These are phyloP conservation scores for Marmota monax DNA, from an alignment of 2,113 vertebrate genomes.

Conservation along the genomic window DNA sequence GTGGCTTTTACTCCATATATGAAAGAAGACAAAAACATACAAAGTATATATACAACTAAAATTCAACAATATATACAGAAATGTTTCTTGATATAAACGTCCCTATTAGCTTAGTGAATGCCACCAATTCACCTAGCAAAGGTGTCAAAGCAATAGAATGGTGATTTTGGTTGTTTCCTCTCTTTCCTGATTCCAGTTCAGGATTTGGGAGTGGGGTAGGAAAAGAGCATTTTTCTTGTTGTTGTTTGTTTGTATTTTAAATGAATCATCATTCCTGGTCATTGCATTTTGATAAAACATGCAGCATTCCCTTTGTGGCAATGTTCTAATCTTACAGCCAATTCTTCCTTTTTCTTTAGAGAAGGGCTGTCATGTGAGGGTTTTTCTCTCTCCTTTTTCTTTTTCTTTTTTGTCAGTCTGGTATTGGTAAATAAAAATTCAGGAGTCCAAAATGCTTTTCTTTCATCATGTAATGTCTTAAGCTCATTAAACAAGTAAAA, in stretches of 20 bases:
- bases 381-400: not conserved
- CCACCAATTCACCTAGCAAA: slow-evolving; percentile 73
- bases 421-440: slow-evolving; percentile 86
- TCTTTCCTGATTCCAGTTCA: slow-evolving; percentile 82
- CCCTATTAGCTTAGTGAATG: slow-evolving; percentile 83
- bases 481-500: slow-evolving; percentile 89
- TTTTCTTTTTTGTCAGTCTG: slow-evolving; percentile 68
- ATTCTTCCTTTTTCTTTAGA: slow-evolving; percentile 66
- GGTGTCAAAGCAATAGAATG: slow-evolving; percentile 74
- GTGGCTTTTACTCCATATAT: slow-evolving; percentile 98
- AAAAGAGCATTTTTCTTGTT: slow-evolving; percentile 55
- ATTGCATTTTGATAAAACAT: slow-evolving; percentile 85
- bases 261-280: slow-evolving; percentile 75
- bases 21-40: slow-evolving; percentile 99
- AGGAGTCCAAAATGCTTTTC: slow-evolving; percentile 84
- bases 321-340: slow-evolving; percentile 80
- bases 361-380: not conserved
- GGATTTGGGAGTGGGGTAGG: slow-evolving; percentile 55
- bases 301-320: slow-evolving; percentile 82
- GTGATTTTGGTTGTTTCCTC: slow-evolving; percentile 76
- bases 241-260: slow-evolving; percentile 45
- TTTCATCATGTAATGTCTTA: slow-evolving; percentile 86
- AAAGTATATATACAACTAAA: slow-evolving; percentile 99
- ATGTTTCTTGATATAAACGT: slow-evolving; percentile 90
- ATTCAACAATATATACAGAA: slow-evolving; percentile 99